A percentile compares a stretch with the other conserved stretches of the same genome.
Evolutionary conservation across 2,113 vertebrate species (phyloP).

Genomic region (Stictonetta naevosa): DNA sequence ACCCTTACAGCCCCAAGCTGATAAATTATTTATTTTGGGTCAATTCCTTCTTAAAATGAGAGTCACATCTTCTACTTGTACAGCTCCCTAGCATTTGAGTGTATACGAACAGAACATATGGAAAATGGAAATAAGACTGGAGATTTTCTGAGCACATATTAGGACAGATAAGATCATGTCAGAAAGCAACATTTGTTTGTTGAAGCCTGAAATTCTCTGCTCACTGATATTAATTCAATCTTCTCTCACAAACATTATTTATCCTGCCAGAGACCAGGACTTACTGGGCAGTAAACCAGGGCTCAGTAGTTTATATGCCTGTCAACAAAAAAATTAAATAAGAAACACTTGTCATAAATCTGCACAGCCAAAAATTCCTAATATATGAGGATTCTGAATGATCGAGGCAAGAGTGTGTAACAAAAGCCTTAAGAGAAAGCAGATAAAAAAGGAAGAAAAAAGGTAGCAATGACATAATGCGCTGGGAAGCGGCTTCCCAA

Average conservation of each 20-base stretch:
- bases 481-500: neutral
- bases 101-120: neutral
- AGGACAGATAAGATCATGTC: neutral
- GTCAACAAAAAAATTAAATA: conserved; percentile 10
- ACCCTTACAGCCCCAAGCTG: neutral
- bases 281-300: neutral
- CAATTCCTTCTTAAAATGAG: neutral
- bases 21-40: neutral
- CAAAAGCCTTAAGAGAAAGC: neutral
- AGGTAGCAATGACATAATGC: neutral
- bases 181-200: neutral
- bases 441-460: neutral
- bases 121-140: neutral
- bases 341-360: neutral
- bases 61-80: neutral
- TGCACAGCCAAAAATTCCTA: neutral
- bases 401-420: neutral
- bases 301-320: neutral
- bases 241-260: neutral
- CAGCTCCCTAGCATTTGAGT: neutral
- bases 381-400: conserved; percentile 20
- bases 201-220: neutral
- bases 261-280: neutral
- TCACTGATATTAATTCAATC: neutral
- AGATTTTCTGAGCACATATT: neutral